Conservation (phyloP, 1,140 invertebrate species). For the Tribolium madens region DNA sequence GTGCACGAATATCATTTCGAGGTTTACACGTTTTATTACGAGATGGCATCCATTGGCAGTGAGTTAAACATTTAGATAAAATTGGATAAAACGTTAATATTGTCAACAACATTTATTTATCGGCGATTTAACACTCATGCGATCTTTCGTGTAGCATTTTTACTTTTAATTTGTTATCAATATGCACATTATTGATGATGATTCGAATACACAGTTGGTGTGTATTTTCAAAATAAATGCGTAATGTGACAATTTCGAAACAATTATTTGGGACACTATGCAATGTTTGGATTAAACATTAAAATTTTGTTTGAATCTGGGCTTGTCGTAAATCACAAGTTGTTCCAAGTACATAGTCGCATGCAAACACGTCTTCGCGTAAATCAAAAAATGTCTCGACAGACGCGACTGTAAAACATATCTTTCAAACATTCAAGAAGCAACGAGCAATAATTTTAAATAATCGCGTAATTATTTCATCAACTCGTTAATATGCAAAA, state of each 20-base stretch:
- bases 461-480: slow-evolving; percentile 1
- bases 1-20: slow-evolving; percentile 60
- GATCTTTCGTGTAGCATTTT: slow-evolving; percentile 4
- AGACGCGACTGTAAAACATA: background rate
- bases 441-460: slow-evolving; percentile 3
- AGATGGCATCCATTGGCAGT: slow-evolving; percentile 61
- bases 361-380: slow-evolving; percentile 5
- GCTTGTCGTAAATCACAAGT: slow-evolving; percentile 1
- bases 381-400: slow-evolving; percentile 8
- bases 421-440: no score
- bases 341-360: background rate
- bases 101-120: slow-evolving; percentile 10
- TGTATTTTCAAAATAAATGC: no score
- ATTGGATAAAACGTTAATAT: slow-evolving; percentile 1
- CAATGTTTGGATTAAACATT: slow-evolving; percentile 16
- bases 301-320: slow-evolving; percentile 1
- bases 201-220: background rate
- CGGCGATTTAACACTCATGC: background rate
- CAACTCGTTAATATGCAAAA: slow-evolving; percentile 6
- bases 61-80: slow-evolving; percentile 54
- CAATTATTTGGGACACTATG: slow-evolving; percentile 8
- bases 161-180: background rate
- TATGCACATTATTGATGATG: background rate
- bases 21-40: slow-evolving; percentile 57
- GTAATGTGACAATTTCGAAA: background rate